Conservation (phyloP, 2,888 invertebrate species). For the Oscheius sp. region DNA sequence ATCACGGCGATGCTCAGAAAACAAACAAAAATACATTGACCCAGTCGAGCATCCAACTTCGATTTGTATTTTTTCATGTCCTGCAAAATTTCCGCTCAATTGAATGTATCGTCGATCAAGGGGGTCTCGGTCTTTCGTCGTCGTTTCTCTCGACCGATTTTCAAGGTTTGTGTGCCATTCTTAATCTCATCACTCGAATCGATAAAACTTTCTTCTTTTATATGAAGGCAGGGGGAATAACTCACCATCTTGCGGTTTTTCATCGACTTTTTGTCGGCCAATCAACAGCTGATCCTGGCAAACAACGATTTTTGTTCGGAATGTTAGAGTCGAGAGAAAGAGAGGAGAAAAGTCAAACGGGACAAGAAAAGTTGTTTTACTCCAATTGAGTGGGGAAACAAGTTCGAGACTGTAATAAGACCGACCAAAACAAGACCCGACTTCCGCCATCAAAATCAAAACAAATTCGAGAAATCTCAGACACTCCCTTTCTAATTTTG, state of each 20-base stretch:
- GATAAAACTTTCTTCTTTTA: no score
- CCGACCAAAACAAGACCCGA: not conserved
- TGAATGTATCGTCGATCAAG: no score
- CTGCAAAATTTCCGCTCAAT: slow-evolving; percentile 40
- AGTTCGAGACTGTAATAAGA: slow-evolving; percentile 18
- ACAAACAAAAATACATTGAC: slow-evolving; percentile 53
- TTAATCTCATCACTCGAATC: slow-evolving; percentile 10
- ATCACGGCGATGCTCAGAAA: slow-evolving; percentile 59
- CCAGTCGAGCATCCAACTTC: slow-evolving; percentile 61
- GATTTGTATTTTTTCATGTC: slow-evolving; percentile 63
- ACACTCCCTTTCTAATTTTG: no score
- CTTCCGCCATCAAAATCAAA: not conserved
- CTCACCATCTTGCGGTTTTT: not conserved
- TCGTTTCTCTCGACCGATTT: not conserved
- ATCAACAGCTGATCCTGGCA: not conserved
- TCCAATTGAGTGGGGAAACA: slow-evolving; percentile 4
- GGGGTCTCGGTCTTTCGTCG: not conserved
- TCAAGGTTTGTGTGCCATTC: not conserved
- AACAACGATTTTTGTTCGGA: not conserved
- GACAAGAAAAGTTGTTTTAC: not conserved
- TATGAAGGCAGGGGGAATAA: no score
- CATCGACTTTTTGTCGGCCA: not conserved
- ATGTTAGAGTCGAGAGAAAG: not conserved
- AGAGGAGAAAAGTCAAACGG: not conserved
- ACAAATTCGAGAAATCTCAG: not conserved